A percentile compares a stretch with the other conserved stretches of the same genome.
phyloP scores from a whole-genome alignment of 1,140 invertebrate species.

The Panagrolaimus sp. region DNA sequence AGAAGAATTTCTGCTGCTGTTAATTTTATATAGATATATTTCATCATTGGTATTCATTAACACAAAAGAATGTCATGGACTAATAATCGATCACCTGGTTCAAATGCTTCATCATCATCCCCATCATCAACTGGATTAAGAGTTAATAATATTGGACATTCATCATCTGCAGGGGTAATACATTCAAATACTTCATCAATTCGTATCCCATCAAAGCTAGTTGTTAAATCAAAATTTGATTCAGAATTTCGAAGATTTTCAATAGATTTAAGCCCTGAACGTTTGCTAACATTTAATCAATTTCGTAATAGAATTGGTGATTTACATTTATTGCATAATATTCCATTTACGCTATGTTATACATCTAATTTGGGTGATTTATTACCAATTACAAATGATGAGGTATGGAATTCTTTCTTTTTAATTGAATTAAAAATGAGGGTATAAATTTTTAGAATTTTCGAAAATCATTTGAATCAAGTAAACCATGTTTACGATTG shows the following conservation, averaged over 20 bases:
- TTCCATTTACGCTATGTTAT: conserved; percentile 85
- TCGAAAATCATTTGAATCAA: conserved; percentile 55
- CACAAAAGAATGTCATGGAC: background rate
- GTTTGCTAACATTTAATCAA: conserved; percentile 72
- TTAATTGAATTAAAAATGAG: background rate
- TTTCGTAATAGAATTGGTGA: conserved; percentile 77
- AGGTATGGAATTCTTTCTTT: conserved; percentile 58
- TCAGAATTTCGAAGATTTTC: conserved; percentile 93
- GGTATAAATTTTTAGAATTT: conserved; percentile 51
- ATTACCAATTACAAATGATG: conserved; percentile 96
- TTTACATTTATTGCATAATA: conserved; percentile 74
- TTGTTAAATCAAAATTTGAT: conserved; percentile 69
- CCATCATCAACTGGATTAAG: conserved; percentile 10
- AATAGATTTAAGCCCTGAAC: conserved; percentile 65
- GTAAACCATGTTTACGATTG: conserved; percentile 42
- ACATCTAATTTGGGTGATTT: conserved; percentile 93
- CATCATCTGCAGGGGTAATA: conserved; percentile 10
- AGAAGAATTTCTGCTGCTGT: too few relatives aligned
- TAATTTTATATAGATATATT: too few relatives aligned
- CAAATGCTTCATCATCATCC: conserved; percentile 11
- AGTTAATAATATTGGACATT: background rate
- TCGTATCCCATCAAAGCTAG: conserved; percentile 17
- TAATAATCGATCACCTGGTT: background rate
- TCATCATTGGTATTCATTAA: background rate
- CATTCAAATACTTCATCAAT: conserved; percentile 7